Base-by-base conservation (phyloP, 1,140 invertebrate species). In the Bombyx mandarina region DNA sequence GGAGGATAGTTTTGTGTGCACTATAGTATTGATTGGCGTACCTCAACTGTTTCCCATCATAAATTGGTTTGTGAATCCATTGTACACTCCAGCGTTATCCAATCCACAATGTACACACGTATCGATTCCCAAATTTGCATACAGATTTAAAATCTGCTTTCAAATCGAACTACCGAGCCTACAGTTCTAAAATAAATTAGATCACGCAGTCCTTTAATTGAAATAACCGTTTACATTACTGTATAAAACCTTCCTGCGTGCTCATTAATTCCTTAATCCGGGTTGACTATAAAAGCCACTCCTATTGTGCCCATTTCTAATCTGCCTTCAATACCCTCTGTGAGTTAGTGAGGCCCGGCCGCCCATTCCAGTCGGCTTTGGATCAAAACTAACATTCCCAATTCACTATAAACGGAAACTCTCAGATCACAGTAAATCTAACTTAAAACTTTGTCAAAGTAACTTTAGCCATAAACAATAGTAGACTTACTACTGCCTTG, bases 401-500 rank as follows among this genome's bases (percentile, higher is more conserved):
- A 57, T 55, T 58, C 52, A 63, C 51, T 26, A 48, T 53, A 44
- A 57, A 43, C 55, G 58, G 58, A 58, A 58, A 57, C 26, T 60
- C 44, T 58, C 48, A 56, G 47, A 64, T 60, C 59, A 56, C 45
- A 43, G 48, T 64, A 64, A 60, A 64, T 64, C 62, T 57, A 49
- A 10, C 48, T 50, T 35, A 52, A 57, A 63, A 59, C 57, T 63
- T 63, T 45, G 35, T 44, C 43, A 42, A 35, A 22, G 45, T 46
- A 63, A 59, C 58, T 63, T 63, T 53, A 50, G 47, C 49, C 54
- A 60, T 63, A 63, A 63, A 63, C 62, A 60, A 63, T 42, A 50
- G 45, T 26, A 10, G n/a, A 44, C 48, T 44, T 49, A 49, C 45
- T 49, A 49, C 45, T 58, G 52, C 45, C 42, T 49, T 56, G 26